phyloP scores from a whole-genome alignment of 2,113 vertebrate genomes.

The Pygoscelis adeliae region DNA sequence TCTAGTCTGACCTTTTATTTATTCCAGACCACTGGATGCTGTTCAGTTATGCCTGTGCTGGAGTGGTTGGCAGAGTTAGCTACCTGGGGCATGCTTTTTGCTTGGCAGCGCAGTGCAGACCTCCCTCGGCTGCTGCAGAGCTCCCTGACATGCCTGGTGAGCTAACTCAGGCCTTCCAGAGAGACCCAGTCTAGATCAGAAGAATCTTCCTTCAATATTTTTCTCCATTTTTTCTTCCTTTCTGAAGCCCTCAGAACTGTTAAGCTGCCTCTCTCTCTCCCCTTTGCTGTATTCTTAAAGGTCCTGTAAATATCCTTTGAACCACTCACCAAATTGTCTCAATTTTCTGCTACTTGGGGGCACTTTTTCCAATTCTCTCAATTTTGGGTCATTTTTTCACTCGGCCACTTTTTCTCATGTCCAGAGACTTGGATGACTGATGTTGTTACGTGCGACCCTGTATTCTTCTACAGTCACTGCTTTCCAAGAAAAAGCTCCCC shows the following conservation, averaged over 20 bases:
- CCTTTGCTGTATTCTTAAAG: neutral
- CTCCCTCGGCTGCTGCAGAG: neutral
- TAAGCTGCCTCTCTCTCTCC: neutral
- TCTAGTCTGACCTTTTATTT: neutral
- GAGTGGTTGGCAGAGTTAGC: neutral
- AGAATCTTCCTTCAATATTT: neutral
- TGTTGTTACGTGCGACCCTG: rapidly evolving
- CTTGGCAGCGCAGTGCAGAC: neutral
- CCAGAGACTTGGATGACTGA: neutral
- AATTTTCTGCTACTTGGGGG: neutral
- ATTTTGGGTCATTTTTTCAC: neutral
- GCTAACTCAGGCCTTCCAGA: neutral
- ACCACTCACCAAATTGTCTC: neutral
- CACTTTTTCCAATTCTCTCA: neutral
- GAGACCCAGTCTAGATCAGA: neutral
- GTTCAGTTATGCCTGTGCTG: neutral
- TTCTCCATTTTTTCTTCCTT: neutral
- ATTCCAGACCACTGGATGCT: neutral
- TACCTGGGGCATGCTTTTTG: neutral
- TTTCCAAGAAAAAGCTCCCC: neutral
- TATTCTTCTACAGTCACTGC: neutral
- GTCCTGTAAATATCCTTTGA: neutral
- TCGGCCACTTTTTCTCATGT: neutral
- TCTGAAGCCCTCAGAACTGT: neutral
- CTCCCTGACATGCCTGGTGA: neutral